Conservation (phyloP, 2,113 vertebrate species). For the Nothoprocta perdicaria region DNA sequence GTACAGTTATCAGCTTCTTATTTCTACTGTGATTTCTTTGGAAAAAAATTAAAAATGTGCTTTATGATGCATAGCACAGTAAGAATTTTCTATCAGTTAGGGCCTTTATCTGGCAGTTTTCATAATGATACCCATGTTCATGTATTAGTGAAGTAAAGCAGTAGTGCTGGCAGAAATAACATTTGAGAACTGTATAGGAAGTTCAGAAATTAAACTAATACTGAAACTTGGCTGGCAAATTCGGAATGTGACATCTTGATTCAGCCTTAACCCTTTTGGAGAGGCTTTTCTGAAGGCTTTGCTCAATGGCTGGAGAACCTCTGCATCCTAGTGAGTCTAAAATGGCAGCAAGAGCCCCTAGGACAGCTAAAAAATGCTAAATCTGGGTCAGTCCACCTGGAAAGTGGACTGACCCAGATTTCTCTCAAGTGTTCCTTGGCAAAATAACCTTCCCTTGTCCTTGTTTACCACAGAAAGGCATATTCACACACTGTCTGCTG, state of each 20-base stretch:
- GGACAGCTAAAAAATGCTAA: neutral
- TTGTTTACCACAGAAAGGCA: neutral
- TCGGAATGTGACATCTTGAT: neutral
- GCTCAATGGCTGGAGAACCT: accelerated
- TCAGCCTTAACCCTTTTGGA: neutral
- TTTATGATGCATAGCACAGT: conserved; percentile 17
- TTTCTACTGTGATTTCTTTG: conserved; percentile 22
- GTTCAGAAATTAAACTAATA: neutral
- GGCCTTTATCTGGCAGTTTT: neutral
- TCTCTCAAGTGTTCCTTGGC: neutral
- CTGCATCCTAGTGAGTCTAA: neutral
- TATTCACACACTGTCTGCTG: neutral
- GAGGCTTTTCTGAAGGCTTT: neutral
- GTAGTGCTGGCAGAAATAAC: neutral
- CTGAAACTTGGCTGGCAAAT: neutral
- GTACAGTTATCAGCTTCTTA: neutral
- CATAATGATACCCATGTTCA: neutral
- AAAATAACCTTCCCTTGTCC: neutral
- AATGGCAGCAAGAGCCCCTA: neutral
- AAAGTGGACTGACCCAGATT: neutral
- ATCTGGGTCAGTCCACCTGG: neutral
- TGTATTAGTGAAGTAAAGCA: neutral
- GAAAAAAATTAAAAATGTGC: neutral
- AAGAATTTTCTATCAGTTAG: conserved; percentile 16
- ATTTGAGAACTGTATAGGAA: neutral